A percentile compares a stretch with the other conserved stretches of the same genome.
Evolutionary conservation across 1,140 invertebrate genomes (phyloP).

Genomic region (Brachionus plicatilis): DNA sequence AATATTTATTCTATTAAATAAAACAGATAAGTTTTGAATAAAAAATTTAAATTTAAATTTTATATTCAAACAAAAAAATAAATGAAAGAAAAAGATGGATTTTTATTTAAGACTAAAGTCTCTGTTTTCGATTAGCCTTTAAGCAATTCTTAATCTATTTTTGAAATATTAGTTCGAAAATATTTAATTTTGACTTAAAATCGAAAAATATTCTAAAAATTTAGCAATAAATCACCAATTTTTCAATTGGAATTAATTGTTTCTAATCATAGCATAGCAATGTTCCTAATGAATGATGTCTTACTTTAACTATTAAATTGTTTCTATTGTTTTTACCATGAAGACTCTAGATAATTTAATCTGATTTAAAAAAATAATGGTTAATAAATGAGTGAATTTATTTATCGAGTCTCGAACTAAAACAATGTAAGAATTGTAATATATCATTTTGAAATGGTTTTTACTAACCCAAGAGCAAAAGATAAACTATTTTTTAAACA

Average conservation of each 20-base stretch:
- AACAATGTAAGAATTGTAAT: background rate
- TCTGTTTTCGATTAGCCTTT: background rate
- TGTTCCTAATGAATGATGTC: background rate
- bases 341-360: background rate
- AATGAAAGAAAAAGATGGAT: no score
- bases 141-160: background rate
- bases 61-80: background rate
- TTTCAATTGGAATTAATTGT: background rate
- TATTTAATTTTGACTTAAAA: background rate
- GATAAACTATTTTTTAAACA: slow-evolving; percentile 23
- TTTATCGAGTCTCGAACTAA: background rate
- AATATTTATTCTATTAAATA: background rate
- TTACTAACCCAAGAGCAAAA: slow-evolving; percentile 1
- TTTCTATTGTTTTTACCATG: background rate
- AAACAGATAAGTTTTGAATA: background rate
- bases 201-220: background rate
- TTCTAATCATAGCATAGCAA: background rate
- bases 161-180: background rate
- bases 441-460: slow-evolving; percentile 33
- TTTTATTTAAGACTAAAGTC: background rate
- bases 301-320: background rate
- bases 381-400: slow-evolving; percentile 8
- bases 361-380: background rate
- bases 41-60: background rate
- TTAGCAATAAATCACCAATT: background rate